Evolutionary conservation across 2,888 invertebrate species (phyloP).

Genomic region (Sesia bembeciformis): DNA sequence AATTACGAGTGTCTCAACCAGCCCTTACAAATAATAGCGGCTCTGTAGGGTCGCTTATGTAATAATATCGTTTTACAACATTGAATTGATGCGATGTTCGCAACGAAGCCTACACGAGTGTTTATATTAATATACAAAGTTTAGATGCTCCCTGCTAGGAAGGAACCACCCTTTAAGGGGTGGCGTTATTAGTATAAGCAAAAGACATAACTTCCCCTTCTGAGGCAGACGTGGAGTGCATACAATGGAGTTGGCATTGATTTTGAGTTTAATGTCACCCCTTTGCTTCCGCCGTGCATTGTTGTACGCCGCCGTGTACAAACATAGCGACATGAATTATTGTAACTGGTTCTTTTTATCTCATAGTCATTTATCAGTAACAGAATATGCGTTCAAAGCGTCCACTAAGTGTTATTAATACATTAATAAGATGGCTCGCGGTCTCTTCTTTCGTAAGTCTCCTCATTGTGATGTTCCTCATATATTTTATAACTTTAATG

Average conservation of each 20-base stretch:
- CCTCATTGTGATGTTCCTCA: too few species aligned
- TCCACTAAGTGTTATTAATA: conserved; percentile 7
- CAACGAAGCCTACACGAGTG: conserved; percentile 56
- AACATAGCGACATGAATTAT: conserved; percentile 60
- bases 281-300: conserved; percentile 37
- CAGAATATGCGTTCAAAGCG: conserved; percentile 22
- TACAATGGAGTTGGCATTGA: conserved; percentile 66
- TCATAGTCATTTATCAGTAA: conserved; percentile 41
- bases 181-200: conserved; percentile 68
- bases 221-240: conserved; percentile 53
- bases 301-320: conserved; percentile 38
- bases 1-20: conserved; percentile 4
- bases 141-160: conserved; percentile 45
- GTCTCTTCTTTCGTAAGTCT: too few species aligned
- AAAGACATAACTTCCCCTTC: conserved; percentile 59
- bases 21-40: conserved; percentile 28
- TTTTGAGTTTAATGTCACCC: conserved; percentile 67
- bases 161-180: conserved; percentile 59
- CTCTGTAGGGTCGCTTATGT: conserved; percentile 30
- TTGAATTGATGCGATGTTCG: conserved; percentile 48
- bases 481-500: too few species aligned
- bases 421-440: background rate
- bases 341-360: conserved; percentile 49
- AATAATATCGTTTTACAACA: conserved; percentile 47
- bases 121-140: conserved; percentile 67